Evolutionary conservation across 2,888 invertebrate genomes (phyloP), one percentile per base, ranked within the genome.

Genomic region (Drosophila formosana): DNA sequence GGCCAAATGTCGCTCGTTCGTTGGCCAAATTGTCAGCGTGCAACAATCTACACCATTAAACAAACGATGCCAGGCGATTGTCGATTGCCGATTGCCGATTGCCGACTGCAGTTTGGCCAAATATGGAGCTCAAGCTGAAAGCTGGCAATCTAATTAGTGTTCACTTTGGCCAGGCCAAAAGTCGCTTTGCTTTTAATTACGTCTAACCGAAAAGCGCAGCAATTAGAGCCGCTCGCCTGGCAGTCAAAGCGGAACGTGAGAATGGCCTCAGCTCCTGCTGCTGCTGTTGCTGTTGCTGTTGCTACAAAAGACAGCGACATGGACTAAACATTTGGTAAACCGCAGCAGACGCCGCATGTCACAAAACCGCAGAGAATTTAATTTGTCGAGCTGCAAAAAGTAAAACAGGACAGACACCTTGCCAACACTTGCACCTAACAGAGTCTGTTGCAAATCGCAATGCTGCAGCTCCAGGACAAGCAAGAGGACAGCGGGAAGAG

Each of bases 311-410:
- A 13, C 13, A 28, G 53, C 53, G 39, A 51, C 45, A 60, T 53
- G 53, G 49, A 25, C 57, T 61, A 72, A 82, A 72, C 73, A 72
- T 70, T 86, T 74, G 84, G 89, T 57, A 58, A 70, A 76, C 88
- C 89, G 82, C 89, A 88, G 74, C 76, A 76, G 69, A 71, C 86
- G 79, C 89, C 78, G 81, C 90, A 82, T 83, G 90, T 78, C 72
- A 72, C 74, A 72, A 75, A 75, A 89, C 90, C 90, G 82, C 89
- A 89, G 78, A 83, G 80, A 89, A 89, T 89, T 90, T 90, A 87
- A 89, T 89, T 88, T 75, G 89, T 63, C 66, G 52, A 62, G 66
- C 69, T 57, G 55, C 52, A 68, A 53, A 56, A 49, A 26, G 18
- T 41, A 23, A 41, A 41, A 30, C 53, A 75, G 75, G 62, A 84